Conservation (phyloP, 2,888 invertebrate genomes). For the Agonopterix subpropinquella region DNA sequence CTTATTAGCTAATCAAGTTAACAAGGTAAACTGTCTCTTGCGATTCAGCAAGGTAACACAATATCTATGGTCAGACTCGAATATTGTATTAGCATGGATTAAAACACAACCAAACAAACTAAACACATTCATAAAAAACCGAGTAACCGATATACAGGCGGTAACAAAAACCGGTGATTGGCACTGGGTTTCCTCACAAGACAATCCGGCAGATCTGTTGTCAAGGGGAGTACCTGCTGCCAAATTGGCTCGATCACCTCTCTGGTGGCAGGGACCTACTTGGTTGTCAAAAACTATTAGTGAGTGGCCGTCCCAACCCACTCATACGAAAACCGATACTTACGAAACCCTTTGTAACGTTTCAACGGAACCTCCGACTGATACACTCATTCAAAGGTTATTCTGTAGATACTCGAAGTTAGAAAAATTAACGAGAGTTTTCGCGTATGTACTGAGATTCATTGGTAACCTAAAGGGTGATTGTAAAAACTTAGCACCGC, state of each 20-base stretch:
- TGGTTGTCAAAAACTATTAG: slow-evolving; percentile 2
- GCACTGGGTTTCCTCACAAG: slow-evolving; percentile 20
- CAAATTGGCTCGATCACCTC: not conserved
- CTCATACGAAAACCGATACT: not conserved
- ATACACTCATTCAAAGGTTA: not conserved
- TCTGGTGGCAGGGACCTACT: slow-evolving; percentile 11
- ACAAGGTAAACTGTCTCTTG: slow-evolving; percentile 16
- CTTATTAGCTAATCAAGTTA: slow-evolving; percentile 18
- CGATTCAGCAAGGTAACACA: slow-evolving; percentile 6
- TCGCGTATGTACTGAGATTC: not conserved
- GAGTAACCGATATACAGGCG: slow-evolving; percentile 21
- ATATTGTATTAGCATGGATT: slow-evolving; percentile 24
- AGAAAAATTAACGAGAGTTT: not conserved
- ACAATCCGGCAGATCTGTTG: slow-evolving; percentile 11
- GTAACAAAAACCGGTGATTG: slow-evolving; percentile 12
- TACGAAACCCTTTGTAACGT: not conserved
- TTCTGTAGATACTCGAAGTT: slow-evolving; percentile 4
- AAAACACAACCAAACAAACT: slow-evolving; percentile 16
- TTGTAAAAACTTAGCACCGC: slow-evolving; percentile 6
- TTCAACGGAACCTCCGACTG: not conserved
- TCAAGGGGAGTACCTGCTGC: slow-evolving; percentile 9
- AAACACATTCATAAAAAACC: slow-evolving; percentile 22
- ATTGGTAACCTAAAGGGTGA: not conserved
- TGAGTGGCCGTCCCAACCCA: slow-evolving; percentile 5
- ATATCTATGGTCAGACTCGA: slow-evolving; percentile 25